These are phyloP conservation scores for Schizopygopsis pylzovi DNA, from an alignment of 2,797 vertebrate genomes.

Conservation along the genomic window DNA sequence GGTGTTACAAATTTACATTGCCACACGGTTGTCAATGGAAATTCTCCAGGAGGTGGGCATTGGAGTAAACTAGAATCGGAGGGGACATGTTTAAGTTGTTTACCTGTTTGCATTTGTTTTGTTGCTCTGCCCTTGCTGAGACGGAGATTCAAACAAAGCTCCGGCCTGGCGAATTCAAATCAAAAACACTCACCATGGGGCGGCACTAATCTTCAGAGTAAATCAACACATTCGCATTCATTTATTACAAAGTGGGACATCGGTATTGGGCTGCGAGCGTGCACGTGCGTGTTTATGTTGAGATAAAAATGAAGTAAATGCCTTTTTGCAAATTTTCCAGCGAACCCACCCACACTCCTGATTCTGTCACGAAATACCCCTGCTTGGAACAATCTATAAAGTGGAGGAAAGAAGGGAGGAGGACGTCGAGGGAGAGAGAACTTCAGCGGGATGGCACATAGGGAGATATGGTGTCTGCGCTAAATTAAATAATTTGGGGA, in stretches of 20 bases:
- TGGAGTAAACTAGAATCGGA: conserved; percentile 53
- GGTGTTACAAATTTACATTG: conserved; percentile 15
- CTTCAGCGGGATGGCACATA: conserved; percentile 58
- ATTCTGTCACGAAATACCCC: conserved; percentile 54
- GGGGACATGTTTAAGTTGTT: conserved; percentile 66
- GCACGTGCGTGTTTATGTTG: conserved; percentile 53
- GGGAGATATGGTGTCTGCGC: conserved; percentile 64
- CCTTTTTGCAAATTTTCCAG: conserved; percentile 59
- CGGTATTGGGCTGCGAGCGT: conserved; percentile 37
- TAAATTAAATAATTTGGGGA: conserved; percentile 65
- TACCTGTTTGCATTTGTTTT: conserved; percentile 66
- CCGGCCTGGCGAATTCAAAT: conserved; percentile 65
- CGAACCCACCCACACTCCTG: conserved; percentile 41
- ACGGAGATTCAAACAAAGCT: conserved; percentile 59
- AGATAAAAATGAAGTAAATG: conserved; percentile 61
- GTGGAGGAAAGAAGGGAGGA: conserved; percentile 40
- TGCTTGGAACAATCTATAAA: conserved; percentile 59
- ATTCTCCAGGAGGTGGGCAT: conserved; percentile 40
- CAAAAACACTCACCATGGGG: conserved; percentile 61
- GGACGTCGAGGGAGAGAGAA: conserved; percentile 38
- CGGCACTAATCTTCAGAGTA: conserved; percentile 64
- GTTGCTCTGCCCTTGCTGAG: conserved; percentile 58
- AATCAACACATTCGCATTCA: conserved; percentile 63
- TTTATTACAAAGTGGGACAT: conserved; percentile 59
- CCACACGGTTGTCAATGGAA: conserved; percentile 32